Conservation (phyloP, 1,140 invertebrate species). For the Apolygus lucorum region DNA sequence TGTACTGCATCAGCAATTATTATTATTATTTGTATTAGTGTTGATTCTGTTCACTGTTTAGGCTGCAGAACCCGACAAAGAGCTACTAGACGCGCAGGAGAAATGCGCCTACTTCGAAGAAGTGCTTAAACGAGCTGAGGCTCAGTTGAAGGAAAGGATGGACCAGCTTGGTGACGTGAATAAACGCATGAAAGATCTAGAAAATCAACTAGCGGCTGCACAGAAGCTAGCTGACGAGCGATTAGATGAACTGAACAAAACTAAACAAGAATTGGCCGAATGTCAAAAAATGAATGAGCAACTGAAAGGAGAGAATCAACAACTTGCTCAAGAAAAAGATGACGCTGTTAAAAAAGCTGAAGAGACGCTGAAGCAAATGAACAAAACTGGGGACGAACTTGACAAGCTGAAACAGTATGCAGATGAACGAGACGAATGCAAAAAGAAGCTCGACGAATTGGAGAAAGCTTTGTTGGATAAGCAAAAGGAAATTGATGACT, state of each 20-base stretch:
- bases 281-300: not conserved
- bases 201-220: not conserved
- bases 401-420: not conserved
- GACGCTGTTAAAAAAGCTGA: no score
- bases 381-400: not conserved
- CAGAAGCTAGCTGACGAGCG: not conserved
- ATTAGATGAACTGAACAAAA: not conserved
- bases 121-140: not conserved
- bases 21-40: no score
- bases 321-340: no score
- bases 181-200: not conserved
- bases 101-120: conserved; percentile 6
- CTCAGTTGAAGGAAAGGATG: not conserved
- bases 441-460: not conserved
- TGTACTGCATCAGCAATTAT: no score
- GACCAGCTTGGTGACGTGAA: not conserved
- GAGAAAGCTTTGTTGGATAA: not conserved
- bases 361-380: not conserved
- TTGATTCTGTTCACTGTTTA: no score
- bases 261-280: not conserved
- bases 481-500: not conserved
- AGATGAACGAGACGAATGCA: not conserved
- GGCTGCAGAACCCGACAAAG: not conserved
- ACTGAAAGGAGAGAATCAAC: no score
- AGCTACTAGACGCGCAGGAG: not conserved